Evolutionary conservation across 2,797 vertebrate genomes (phyloP).

Genomic region (Clarias pachynema): DNA sequence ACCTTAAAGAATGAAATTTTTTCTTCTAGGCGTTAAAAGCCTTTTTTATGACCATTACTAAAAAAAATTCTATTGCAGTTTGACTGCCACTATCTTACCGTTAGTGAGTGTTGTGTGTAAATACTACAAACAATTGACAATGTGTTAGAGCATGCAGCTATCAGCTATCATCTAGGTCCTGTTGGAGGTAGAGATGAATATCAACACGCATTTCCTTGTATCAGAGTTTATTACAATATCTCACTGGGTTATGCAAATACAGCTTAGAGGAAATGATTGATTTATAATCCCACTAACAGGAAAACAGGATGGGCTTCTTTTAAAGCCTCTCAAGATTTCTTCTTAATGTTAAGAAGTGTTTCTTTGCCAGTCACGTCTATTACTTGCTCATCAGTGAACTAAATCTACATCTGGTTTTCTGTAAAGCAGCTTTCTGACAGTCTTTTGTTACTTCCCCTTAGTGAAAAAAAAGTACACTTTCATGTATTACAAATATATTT

Average conservation of each 20-base stretch:
- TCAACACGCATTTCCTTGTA: conserved; percentile 25
- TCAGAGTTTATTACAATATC: conserved; percentile 30
- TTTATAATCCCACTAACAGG: conserved; percentile 21
- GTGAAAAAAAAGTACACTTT: too few relatives aligned
- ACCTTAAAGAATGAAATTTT: background rate
- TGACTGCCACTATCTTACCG: background rate
- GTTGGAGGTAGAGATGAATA: conserved; percentile 17
- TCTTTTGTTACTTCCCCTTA: background rate
- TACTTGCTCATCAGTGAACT: background rate
- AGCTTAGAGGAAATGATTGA: conserved; percentile 14
- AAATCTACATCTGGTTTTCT: background rate
- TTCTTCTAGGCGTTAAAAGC: background rate
- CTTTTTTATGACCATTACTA: background rate
- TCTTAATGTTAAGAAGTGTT: background rate
- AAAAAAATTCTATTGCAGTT: background rate
- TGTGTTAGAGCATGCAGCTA: background rate
- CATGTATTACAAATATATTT: too few relatives aligned
- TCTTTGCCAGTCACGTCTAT: background rate
- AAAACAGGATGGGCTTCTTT: conserved; percentile 2
- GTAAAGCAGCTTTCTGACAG: background rate
- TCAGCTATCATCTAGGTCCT: conserved; percentile 8
- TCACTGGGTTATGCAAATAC: conserved; percentile 28
- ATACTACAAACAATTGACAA: conserved; percentile 10
- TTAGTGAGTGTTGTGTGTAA: conserved; percentile 11
- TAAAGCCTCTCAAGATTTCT: background rate